These are phyloP conservation scores for Dascyllus trimaculatus DNA, from an alignment of 2,113 vertebrate species.

Conservation along the genomic window DNA sequence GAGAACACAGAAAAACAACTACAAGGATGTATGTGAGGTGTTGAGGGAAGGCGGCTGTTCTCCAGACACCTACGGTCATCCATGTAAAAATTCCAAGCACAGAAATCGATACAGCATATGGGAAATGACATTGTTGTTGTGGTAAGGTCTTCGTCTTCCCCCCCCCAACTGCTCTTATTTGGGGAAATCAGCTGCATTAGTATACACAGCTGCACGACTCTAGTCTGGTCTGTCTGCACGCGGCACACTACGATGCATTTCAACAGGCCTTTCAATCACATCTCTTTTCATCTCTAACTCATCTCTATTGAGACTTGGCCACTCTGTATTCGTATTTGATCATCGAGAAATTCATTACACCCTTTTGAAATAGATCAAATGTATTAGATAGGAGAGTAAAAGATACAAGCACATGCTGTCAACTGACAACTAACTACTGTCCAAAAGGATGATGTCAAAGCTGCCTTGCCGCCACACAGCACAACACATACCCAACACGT, in stretches of 20 bases:
- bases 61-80: slow-evolving; percentile 14
- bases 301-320: slow-evolving; percentile 49
- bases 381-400: slow-evolving; percentile 26
- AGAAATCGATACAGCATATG: slow-evolving; percentile 30
- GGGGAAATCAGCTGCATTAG: slow-evolving; percentile 60
- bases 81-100: slow-evolving; percentile 7
- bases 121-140: slow-evolving; percentile 17
- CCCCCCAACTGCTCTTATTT: slow-evolving; percentile 27
- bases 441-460: slow-evolving; percentile 37
- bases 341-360: slow-evolving; percentile 53
- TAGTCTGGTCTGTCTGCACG: slow-evolving; percentile 53
- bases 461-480: slow-evolving; percentile 24
- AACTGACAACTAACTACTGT: slow-evolving; percentile 12
- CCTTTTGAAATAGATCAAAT: slow-evolving; percentile 52
- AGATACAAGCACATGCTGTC: slow-evolving; percentile 6
- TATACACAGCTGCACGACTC: slow-evolving; percentile 65
- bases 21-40: slow-evolving; percentile 5
- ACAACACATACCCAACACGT: slow-evolving; percentile 28
- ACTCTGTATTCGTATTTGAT: slow-evolving; percentile 59
- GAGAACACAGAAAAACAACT: slow-evolving; percentile 32
- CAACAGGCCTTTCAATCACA: slow-evolving; percentile 61
- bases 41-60: background rate
- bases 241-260: slow-evolving; percentile 66
- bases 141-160: slow-evolving; percentile 2
- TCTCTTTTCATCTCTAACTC: slow-evolving; percentile 59